Evolutionary conservation across 35 echinoderm and acorn worm genomes (phyloP).

Genomic region (Apostichopus japonicus): DNA sequence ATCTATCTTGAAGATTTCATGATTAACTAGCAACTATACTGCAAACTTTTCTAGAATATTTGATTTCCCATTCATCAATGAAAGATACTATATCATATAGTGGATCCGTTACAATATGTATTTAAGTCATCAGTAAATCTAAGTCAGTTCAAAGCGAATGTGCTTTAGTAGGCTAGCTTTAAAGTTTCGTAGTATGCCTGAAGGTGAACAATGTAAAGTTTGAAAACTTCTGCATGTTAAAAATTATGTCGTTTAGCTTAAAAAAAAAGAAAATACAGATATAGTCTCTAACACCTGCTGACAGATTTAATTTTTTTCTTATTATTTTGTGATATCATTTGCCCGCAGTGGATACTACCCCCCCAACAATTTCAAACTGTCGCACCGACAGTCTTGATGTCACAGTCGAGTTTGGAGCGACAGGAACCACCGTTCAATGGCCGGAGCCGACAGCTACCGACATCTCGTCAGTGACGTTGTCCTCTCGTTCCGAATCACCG

Average conservation of each 20-base stretch:
- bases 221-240: no score
- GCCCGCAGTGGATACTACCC: conserved; percentile 56
- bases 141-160: background rate
- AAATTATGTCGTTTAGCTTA: no score
- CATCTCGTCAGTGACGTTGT: conserved; percentile 1
- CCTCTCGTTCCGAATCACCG: background rate
- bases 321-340: background rate
- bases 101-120: no score
- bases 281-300: no score
- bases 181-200: no score
- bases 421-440: conserved; percentile 7
- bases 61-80: no score
- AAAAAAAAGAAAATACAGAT: no score
- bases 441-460: conserved; percentile 63
- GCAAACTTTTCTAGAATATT: background rate
- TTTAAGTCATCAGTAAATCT: no score
- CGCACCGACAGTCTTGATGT: background rate
- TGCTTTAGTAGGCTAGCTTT: background rate
- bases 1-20: no score
- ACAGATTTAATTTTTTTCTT: background rate
- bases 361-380: conserved; percentile 58
- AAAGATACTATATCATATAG: no score
- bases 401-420: conserved; percentile 49
- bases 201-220: no score
- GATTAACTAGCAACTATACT: no score